Conservation (phyloP, 2,888 invertebrate genomes). For the Bombyx huttoni region DNA sequence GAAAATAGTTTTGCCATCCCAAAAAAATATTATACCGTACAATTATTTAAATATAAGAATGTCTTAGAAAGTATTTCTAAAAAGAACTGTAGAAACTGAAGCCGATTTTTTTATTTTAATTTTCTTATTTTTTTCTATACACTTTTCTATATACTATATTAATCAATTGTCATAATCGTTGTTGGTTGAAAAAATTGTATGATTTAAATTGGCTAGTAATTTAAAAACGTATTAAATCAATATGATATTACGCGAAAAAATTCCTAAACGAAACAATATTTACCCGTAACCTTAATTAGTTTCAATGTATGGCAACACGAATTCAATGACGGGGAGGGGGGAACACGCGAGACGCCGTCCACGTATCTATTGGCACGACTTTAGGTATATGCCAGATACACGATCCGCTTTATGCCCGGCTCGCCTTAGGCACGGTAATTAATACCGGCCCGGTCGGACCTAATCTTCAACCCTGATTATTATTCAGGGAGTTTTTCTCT, state of each 20-base stretch:
- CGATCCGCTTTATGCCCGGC: conserved; percentile 41
- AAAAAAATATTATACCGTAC: no score
- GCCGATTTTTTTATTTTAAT: no score
- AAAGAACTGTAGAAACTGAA: no score
- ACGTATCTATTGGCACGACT: conserved; percentile 14
- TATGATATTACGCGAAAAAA: background rate
- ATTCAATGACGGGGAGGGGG: conserved; percentile 15
- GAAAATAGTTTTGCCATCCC: no score
- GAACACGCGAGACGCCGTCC: conserved; percentile 39
- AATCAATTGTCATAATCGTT: no score
- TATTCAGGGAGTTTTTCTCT: conserved; percentile 10
- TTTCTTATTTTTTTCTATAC: no score
- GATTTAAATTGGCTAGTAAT: no score
- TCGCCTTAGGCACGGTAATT: conserved; percentile 48
- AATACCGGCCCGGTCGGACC: conserved; percentile 37
- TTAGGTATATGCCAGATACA: conserved; percentile 40
- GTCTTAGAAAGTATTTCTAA: no score
- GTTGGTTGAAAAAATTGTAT: no score
- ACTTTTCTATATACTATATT: no score
- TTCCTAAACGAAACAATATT: background rate
- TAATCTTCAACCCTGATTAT: conserved; percentile 21
- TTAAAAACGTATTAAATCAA: no score
- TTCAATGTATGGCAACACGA: conserved; percentile 37
- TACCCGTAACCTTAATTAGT: background rate
- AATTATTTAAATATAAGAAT: no score